Evolutionary conservation across 2,113 vertebrate genomes (phyloP), one percentile per base, ranked within the genome.

Genomic region (Manacus vitellinus): DNA sequence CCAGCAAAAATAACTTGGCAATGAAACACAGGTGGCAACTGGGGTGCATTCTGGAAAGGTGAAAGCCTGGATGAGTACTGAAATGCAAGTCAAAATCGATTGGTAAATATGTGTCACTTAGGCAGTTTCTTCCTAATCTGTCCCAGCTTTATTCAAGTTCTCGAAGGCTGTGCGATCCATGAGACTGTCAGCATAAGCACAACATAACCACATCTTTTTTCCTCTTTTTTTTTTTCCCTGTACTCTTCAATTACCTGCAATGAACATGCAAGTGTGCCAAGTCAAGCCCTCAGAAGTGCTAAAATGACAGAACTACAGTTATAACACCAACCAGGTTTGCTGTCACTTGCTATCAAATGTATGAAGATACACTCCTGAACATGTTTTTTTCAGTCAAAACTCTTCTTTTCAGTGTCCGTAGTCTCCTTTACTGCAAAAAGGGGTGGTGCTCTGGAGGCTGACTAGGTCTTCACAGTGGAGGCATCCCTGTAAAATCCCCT

Each of bases 391-490:
- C 31, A 71, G 19, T 33, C 15, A 74, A 71, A 82, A 12, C 4
- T 66, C 24, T 31, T 70, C 20, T 44, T 73, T 81, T 67, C 62
- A n/a, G 12, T 37, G 10, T 6, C 11, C 1, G 1, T 6, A 27
- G 10, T 43, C 23, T 59, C 27, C 54, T 46, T 62, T 46, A 5
- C 12, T 47, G 7, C 4, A 67, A 76, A 76, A 86, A 62, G 3
- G 1, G 19, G 8, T 41, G 7, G 16, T 70, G 5, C 12, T 79
- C n/a, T 73, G 41, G n/a, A 70, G 11, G 22, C 3, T 68, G 23
- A 76, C 16, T 37, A 30, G 15, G 9, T 54, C n/a, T 88, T 61
- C 17, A 18, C 2, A 2, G 2, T 7, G 3, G 1, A 5, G 2
- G 2, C 37, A 13, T 54, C 74, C 23, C 21, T 5, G 2, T 39